These are phyloP conservation scores for Drosophila asahinai DNA, from an alignment of 1,140 invertebrate genomes.

Conservation along the genomic window DNA sequence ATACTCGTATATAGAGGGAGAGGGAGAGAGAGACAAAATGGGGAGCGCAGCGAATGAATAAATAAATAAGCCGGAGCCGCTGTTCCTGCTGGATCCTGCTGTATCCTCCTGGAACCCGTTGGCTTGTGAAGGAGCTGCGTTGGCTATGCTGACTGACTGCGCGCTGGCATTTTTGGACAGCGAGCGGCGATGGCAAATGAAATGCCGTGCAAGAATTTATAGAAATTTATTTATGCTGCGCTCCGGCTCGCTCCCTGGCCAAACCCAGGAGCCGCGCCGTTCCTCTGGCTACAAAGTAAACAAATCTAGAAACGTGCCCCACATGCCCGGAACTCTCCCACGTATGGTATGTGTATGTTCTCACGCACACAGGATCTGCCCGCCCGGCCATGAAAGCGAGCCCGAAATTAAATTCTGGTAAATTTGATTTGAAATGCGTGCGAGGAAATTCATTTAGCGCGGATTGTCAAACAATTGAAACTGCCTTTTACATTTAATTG, in stretches of 20 bases:
- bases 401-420: slow-evolving; percentile 76
- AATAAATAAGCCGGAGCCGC: slow-evolving; percentile 72
- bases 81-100: slow-evolving; percentile 33
- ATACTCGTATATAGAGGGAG: background rate
- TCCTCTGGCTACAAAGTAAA: slow-evolving; percentile 72
- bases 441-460: slow-evolving; percentile 75
- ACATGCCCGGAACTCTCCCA: slow-evolving; percentile 49
- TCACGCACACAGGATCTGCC: slow-evolving; percentile 53
- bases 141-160: slow-evolving; percentile 61
- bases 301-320: slow-evolving; percentile 75
- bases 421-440: slow-evolving; percentile 80
- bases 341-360: slow-evolving; percentile 9
- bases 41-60: slow-evolving; percentile 74
- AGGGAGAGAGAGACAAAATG: slow-evolving; percentile 32
- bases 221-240: slow-evolving; percentile 78
- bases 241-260: background rate
- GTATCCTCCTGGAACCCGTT: slow-evolving; percentile 10
- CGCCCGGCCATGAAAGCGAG: slow-evolving; percentile 68
- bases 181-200: slow-evolving; percentile 63
- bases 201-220: slow-evolving; percentile 83
- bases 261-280: background rate
- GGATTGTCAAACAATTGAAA: slow-evolving; percentile 71
- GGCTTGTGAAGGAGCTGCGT: slow-evolving; percentile 12
- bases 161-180: slow-evolving; percentile 75
- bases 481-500: slow-evolving; percentile 69